Evolutionary conservation across 2,113 vertebrate species (phyloP).

Genomic region (Grantiella picta): DNA sequence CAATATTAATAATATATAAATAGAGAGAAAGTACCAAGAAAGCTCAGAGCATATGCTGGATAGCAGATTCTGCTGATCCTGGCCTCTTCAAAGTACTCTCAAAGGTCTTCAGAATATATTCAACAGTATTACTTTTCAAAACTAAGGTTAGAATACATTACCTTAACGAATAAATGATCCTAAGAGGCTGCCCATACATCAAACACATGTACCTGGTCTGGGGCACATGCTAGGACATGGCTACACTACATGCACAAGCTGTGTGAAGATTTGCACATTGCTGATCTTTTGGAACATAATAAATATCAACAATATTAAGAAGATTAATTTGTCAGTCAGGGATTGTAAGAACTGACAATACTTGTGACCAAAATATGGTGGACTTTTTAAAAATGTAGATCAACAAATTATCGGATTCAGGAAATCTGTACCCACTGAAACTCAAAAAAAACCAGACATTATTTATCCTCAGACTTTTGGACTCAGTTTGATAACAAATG

Average conservation of each 20-base stretch:
- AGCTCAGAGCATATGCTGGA: neutral
- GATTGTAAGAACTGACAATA: neutral
- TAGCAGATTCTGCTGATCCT: neutral
- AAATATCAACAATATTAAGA: neutral
- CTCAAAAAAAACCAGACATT: neutral
- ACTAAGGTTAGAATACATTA: neutral
- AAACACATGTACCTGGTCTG: neutral
- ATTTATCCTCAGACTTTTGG: neutral
- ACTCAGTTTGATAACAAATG: neutral
- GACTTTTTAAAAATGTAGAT: neutral
- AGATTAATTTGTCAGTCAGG: neutral
- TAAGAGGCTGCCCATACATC: neutral
- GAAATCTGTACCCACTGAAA: neutral
- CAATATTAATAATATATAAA: slow-evolving; percentile 43
- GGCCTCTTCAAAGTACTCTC: neutral
- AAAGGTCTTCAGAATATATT: slow-evolving; percentile 10
- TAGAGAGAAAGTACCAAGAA: neutral
- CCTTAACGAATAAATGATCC: neutral
- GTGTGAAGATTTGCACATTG: neutral
- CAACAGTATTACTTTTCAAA: neutral
- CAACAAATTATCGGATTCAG: neutral
- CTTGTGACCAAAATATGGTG: neutral
- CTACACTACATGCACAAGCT: neutral
- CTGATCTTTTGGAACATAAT: neutral
- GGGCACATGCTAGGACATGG: neutral